These are phyloP conservation scores for Gymnocephalus cernua DNA, from an alignment of 2,113 vertebrate genomes.

Conservation along the genomic window DNA sequence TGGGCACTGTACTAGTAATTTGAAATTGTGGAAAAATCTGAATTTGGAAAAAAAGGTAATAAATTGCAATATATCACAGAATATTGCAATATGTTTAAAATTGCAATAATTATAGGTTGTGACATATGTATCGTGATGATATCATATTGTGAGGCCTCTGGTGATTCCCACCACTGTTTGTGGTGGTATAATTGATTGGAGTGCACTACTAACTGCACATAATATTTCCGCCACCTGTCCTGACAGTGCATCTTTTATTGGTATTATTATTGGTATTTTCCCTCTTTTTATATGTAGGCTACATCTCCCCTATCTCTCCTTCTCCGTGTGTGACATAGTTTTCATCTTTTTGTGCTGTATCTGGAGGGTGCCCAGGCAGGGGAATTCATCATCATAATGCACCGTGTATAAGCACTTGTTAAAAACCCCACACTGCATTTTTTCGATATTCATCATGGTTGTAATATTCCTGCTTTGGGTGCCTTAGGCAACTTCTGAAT, in stretches of 20 bases:
- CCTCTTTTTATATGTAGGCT: constrained; percentile 1
- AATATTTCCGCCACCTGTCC: constrained; percentile 18
- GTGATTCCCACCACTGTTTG: background rate
- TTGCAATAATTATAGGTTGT: too few relatives aligned
- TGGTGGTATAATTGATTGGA: constrained; percentile 4
- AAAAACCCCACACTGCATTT: constrained; percentile 73
- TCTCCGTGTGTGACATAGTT: constrained; percentile 49
- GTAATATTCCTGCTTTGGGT: constrained; percentile 63
- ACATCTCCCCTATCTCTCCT: constrained; percentile 8
- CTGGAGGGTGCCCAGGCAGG: constrained; percentile 61
- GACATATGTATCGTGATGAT: too few relatives aligned
- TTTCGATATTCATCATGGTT: constrained; percentile 70
- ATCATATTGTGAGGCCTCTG: too few relatives aligned
- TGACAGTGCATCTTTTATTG: constrained; percentile 35
- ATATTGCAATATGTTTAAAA: too few relatives aligned
- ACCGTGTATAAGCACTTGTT: constrained; percentile 72
- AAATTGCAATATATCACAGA: too few relatives aligned
- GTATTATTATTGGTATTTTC: too few relatives aligned
- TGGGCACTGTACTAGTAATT: too few relatives aligned
- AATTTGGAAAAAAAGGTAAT: too few relatives aligned
- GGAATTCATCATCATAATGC: constrained; percentile 75
- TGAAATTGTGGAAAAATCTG: too few relatives aligned
- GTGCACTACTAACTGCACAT: constrained; percentile 4
- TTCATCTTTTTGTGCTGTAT: constrained; percentile 55
- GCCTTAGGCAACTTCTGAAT: constrained; percentile 58